Conservation (phyloP, 2,888 invertebrate species). For the Torymus texanus region DNA sequence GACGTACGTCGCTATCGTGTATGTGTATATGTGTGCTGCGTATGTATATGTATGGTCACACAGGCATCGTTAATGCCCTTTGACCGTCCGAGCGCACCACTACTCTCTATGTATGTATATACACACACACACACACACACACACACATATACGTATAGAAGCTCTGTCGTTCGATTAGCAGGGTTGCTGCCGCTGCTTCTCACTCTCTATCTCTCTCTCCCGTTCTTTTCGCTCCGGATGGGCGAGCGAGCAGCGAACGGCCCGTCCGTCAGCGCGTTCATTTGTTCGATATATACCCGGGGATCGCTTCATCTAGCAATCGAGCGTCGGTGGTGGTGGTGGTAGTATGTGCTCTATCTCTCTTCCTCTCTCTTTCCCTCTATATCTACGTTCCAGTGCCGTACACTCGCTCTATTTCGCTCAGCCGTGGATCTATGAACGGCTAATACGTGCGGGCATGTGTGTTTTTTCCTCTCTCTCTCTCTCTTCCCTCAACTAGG, state of each 20-base stretch:
- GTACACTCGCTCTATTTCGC: conserved; percentile 22
- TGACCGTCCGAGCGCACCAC: conserved; percentile 50
- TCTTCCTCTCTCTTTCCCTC: not conserved
- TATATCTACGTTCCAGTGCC: not conserved
- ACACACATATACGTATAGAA: not conserved
- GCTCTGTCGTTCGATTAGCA: conserved; percentile 11
- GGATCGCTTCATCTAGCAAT: conserved; percentile 47
- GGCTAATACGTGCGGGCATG: too few species aligned
- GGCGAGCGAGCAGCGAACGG: not conserved
- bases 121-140: not conserved
- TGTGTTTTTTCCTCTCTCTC: too few species aligned
- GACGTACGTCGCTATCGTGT: not conserved
- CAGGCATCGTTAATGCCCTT: conserved; percentile 45
- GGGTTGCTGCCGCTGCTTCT: not conserved
- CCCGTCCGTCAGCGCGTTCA: conserved; percentile 35
- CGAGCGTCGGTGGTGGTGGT: not conserved
- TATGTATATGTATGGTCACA: not conserved
- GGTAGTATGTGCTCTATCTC: not conserved
- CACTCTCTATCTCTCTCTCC: conserved; percentile 1
- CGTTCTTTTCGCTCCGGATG: conserved; percentile 40
- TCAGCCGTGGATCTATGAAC: not conserved
- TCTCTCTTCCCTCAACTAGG: too few species aligned
- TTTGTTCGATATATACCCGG: conserved; percentile 44
- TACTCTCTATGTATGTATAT: conserved; percentile 8
- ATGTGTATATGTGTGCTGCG: too few species aligned